A percentile compares a stretch with the other conserved stretches of the same genome.
These are phyloP conservation scores for Paraescarpia echinospica DNA, from an alignment of 1,140 invertebrate species.

Conservation along the genomic window DNA sequence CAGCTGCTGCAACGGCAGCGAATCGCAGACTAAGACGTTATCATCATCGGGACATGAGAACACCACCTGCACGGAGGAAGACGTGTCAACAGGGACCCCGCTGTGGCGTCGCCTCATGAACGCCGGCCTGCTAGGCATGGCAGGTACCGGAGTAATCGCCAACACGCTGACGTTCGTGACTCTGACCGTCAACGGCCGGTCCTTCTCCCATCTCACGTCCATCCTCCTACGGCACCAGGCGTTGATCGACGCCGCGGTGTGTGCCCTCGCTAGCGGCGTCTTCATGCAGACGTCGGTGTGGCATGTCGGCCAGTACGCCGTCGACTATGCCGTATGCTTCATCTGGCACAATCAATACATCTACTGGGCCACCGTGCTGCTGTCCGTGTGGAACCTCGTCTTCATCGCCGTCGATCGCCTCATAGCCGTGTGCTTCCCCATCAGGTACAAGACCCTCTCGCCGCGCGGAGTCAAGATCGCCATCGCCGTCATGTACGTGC, in stretches of 20 bases:
- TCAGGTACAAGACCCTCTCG: background rate
- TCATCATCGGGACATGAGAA: background rate
- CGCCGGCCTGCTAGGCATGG: background rate
- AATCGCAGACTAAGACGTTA: background rate
- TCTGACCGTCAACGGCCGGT: background rate
- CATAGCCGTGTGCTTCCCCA: constrained; percentile 19
- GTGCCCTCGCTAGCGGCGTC: constrained; percentile 10
- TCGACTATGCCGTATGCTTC: constrained; percentile 20
- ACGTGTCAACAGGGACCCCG: background rate
- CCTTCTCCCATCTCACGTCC: constrained; percentile 14
- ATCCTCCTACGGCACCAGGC: constrained; percentile 16
- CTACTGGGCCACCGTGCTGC: constrained; percentile 20
- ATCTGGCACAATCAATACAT: constrained; percentile 23
- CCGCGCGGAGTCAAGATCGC: background rate
- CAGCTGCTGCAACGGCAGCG: background rate
- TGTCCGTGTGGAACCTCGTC: constrained; percentile 23
- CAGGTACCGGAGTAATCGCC: background rate
- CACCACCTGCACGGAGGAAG: background rate
- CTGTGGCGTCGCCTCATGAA: background rate
- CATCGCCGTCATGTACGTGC: constrained; percentile 17
- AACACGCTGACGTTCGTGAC: constrained; percentile 11
- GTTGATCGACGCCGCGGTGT: constrained; percentile 16
- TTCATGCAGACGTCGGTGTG: constrained; percentile 21
- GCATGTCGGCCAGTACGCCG: constrained; percentile 15
- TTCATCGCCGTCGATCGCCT: constrained; percentile 20